Percentiles rank a stretch among this genome's conserved stretches.
phyloP scores from a whole-genome alignment of 2,888 invertebrate species.

The Drosophila rellima region DNA sequence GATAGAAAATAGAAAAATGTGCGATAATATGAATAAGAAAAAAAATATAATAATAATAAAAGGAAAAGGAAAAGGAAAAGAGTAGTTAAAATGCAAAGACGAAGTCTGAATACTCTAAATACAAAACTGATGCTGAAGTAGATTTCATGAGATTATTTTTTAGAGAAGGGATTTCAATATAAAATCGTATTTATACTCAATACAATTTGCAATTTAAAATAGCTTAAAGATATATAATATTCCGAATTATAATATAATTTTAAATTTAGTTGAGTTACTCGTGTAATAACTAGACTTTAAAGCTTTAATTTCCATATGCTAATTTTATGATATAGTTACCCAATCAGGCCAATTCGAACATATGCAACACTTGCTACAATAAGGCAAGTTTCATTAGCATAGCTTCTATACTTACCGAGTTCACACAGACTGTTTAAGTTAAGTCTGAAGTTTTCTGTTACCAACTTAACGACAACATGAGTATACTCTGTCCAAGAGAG shows the following conservation, averaged over 20 bases:
- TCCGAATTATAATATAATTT: neutral
- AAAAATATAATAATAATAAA: neutral
- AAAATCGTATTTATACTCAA: neutral
- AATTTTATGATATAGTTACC: neutral
- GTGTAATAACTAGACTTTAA: neutral
- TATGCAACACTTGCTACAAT: neutral
- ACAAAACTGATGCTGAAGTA: neutral
- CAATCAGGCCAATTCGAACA: neutral
- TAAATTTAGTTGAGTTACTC: too few species aligned
- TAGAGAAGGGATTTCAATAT: too few species aligned
- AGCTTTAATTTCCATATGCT: neutral
- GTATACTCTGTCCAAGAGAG: neutral
- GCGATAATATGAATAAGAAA: slow-evolving; percentile 44
- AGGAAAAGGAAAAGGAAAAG: neutral
- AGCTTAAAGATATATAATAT: neutral
- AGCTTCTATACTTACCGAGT: neutral
- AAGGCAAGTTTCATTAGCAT: neutral
- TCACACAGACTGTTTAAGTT: neutral
- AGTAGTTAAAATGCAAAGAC: neutral
- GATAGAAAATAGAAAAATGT: slow-evolving; percentile 43
- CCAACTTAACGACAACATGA: neutral
- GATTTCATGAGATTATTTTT: too few species aligned
- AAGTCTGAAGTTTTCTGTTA: neutral
- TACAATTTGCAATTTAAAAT: neutral
- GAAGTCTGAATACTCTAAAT: slow-evolving; percentile 2